A percentile compares a stretch with the other conserved stretches of the same genome.
Evolutionary conservation across 2,888 invertebrate species (phyloP).

Genomic region (Drosophila gaucha): DNA sequence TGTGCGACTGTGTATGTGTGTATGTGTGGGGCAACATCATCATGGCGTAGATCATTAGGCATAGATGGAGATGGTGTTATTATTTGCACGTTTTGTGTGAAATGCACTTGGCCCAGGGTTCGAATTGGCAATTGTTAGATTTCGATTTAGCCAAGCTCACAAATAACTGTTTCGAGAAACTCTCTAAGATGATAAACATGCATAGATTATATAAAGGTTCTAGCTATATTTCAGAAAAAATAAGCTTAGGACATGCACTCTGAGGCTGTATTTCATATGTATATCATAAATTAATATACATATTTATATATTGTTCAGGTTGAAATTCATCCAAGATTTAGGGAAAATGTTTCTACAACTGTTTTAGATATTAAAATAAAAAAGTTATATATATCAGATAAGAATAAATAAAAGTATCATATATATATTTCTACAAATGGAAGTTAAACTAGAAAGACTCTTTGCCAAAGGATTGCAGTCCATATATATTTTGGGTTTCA

Average conservation of each 20-base stretch:
- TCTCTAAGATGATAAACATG: constrained; percentile 15
- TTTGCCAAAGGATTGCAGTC: too few relatives aligned
- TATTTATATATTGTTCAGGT: too few relatives aligned
- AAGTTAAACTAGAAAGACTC: too few relatives aligned
- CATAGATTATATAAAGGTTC: constrained; percentile 1
- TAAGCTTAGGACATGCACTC: too few relatives aligned
- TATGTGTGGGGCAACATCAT: constrained; percentile 37
- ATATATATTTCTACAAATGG: too few relatives aligned
- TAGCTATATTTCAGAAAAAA: neutral
- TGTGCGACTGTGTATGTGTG: constrained; percentile 21
- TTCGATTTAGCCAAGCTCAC: constrained; percentile 3
- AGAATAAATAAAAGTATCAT: neutral
- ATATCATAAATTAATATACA: too few relatives aligned
- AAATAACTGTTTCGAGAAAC: constrained; percentile 11
- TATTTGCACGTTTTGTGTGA: constrained; percentile 84
- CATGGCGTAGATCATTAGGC: constrained; percentile 81
- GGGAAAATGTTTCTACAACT: neutral
- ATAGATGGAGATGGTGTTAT: constrained; percentile 82
- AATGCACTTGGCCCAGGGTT: constrained; percentile 64
- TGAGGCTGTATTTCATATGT: too few relatives aligned
- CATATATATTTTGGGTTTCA: neutral
- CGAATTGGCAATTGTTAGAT: constrained; percentile 14
- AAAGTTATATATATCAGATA: neutral
- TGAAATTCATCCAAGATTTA: too few relatives aligned
- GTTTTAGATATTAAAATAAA: neutral